These are phyloP conservation scores for Anaspis maculata DNA, from an alignment of 2,888 invertebrate species.

Conservation along the genomic window DNA sequence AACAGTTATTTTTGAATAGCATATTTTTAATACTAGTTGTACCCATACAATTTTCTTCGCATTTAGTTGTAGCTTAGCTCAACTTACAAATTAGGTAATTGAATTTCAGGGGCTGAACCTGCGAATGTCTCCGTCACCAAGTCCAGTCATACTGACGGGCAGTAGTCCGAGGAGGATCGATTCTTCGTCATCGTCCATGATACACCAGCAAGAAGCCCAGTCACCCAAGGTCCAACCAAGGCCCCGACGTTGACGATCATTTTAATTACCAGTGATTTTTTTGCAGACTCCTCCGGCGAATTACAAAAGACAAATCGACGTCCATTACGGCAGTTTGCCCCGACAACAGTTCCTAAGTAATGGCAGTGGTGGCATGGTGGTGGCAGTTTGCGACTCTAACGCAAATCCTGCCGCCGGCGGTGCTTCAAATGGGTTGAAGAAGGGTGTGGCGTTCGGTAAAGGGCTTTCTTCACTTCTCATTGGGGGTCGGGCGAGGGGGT, in stretches of 20 bases:
- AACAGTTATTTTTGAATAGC: too few relatives aligned
- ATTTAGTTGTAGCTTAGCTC: too few relatives aligned
- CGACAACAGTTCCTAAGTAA: conserved; percentile 53
- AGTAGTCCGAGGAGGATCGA: conserved; percentile 31
- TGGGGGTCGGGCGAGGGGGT: conserved; percentile 61
- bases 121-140: conserved; percentile 43
- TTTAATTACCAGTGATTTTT: too few relatives aligned
- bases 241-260: too few relatives aligned
- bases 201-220: conserved; percentile 20
- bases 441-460: conserved; percentile 70
- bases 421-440: conserved; percentile 45
- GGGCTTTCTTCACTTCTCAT: conserved; percentile 42
- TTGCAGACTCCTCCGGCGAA: conserved; percentile 30
- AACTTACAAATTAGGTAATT: too few relatives aligned
- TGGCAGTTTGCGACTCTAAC: conserved; percentile 35
- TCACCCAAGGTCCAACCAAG: conserved; percentile 38
- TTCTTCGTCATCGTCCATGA: too few relatives aligned
- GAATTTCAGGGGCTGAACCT: conserved; percentile 10
- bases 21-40: too few relatives aligned
- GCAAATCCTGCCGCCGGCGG: conserved; percentile 44
- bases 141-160: conserved; percentile 36
- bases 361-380: conserved; percentile 27
- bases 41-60: too few relatives aligned
- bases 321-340: conserved; percentile 75
- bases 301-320: conserved; percentile 64